Evolutionary conservation across 2,888 invertebrate genomes (phyloP).

Genomic region (Caenorhabditis sinica): DNA sequence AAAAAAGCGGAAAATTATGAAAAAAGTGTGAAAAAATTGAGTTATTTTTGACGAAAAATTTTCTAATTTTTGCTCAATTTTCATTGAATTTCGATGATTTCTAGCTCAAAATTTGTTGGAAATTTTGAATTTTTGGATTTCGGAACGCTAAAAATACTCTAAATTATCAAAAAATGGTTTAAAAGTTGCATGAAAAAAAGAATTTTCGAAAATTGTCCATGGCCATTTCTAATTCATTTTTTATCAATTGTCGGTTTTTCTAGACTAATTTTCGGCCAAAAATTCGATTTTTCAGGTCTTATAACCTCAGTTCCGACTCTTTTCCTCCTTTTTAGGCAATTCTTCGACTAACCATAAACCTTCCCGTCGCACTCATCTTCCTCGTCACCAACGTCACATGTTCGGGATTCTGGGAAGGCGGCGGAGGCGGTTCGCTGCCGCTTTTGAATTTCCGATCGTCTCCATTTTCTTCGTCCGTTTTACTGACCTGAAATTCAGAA

Average conservation of each 20-base stretch:
- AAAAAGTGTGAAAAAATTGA: too few relatives aligned
- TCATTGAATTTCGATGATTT: too few relatives aligned
- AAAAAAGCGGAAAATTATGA: too few relatives aligned
- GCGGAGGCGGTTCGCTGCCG: slow-evolving; percentile 64
- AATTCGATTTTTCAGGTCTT: not conserved
- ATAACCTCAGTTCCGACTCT: not conserved
- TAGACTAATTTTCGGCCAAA: not conserved
- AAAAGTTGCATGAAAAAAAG: too few relatives aligned
- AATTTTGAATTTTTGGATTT: not conserved
- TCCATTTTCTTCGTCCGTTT: slow-evolving; percentile 45
- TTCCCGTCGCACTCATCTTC: slow-evolving; percentile 72
- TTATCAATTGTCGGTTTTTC: too few relatives aligned
- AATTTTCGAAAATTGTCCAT: not conserved
- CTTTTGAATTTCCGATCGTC: slow-evolving; percentile 54
- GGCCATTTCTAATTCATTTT: not conserved
- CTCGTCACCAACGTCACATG: slow-evolving; percentile 50
- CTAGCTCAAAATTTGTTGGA: not conserved
- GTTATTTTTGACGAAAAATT: too few relatives aligned
- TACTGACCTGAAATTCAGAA: slow-evolving; percentile 52
- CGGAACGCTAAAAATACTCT: too few relatives aligned
- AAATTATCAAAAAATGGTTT: too few relatives aligned
- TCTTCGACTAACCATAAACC: slow-evolving; percentile 68
- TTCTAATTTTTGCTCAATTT: too few relatives aligned
- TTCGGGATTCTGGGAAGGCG: slow-evolving; percentile 35
- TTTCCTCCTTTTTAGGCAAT: not conserved